phyloP scores from a whole-genome alignment of 1,140 invertebrate genomes.

The Formica exsecta region DNA sequence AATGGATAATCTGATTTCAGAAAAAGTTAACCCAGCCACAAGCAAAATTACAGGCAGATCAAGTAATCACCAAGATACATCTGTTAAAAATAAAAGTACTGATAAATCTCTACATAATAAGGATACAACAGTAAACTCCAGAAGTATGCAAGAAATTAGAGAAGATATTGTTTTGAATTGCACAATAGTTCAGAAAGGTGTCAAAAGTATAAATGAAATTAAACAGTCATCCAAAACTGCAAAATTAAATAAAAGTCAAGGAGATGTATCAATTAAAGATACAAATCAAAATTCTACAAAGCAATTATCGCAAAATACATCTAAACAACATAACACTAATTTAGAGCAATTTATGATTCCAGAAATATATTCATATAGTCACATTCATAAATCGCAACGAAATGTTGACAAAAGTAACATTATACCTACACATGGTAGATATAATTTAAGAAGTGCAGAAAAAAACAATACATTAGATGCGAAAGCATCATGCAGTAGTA shows the following conservation, averaged over 20 bases:
- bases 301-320: not conserved
- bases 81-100: not conserved
- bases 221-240: conserved; percentile 61
- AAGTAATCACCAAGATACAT: not conserved
- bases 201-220: conserved; percentile 75
- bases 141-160: not conserved
- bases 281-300: not conserved
- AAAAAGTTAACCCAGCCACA: not conserved
- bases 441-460: not conserved
- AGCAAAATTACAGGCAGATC: not conserved
- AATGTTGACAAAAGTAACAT: not conserved
- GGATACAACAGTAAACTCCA: not conserved
- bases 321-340: not conserved
- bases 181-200: conserved; percentile 69
- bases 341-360: not conserved
- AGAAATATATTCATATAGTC: not conserved
- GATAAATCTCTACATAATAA: conserved; percentile 22
- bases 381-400: not conserved
- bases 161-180: conserved; percentile 79
- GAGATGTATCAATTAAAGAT: not conserved
- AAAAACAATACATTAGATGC: not conserved
- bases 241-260: conserved; percentile 1
- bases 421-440: not conserved
- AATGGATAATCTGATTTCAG: conserved; percentile 16
- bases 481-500: not conserved